Evolutionary conservation across 2,888 invertebrate species (phyloP).

Genomic region (Trichogramma dendrolimi): DNA sequence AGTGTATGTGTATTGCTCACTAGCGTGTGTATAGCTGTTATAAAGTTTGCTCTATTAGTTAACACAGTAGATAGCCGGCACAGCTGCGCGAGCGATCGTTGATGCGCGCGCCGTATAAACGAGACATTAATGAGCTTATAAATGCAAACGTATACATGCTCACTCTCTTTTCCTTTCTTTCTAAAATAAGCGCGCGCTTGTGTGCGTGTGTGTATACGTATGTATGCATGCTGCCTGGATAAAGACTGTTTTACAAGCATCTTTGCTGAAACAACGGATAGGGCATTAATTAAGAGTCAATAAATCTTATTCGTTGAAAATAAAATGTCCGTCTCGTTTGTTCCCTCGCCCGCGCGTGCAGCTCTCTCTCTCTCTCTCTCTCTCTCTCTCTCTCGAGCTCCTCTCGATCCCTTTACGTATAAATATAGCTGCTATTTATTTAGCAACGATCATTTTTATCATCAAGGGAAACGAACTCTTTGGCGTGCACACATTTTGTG

Average conservation of each 20-base stretch:
- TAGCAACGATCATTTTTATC: conserved; percentile 2
- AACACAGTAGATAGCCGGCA: too few relatives aligned
- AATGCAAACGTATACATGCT: not conserved
- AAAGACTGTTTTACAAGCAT: not conserved
- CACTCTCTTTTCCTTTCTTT: not conserved
- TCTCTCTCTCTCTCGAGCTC: too few relatives aligned
- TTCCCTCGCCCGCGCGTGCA: not conserved
- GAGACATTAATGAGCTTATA: not conserved
- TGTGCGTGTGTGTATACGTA: not conserved
- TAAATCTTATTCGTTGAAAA: conserved; percentile 18
- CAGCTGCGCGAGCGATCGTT: too few relatives aligned
- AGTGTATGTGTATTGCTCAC: too few relatives aligned
- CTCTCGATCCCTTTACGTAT: too few relatives aligned
- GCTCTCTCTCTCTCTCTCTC: too few relatives aligned
- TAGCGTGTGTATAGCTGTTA: too few relatives aligned
- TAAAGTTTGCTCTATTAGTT: too few relatives aligned
- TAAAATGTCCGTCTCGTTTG: not conserved
- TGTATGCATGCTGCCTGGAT: not conserved
- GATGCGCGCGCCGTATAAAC: too few relatives aligned
- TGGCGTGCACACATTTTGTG: not conserved
- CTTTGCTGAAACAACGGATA: not conserved
- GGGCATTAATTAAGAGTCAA: conserved; percentile 17
- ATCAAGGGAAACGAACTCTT: conserved; percentile 19
- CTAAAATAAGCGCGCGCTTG: not conserved
- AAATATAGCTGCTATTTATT: too few relatives aligned